Base-by-base conservation (phyloP, 2,888 invertebrate genomes). In the Drosophila bunnanda region DNA sequence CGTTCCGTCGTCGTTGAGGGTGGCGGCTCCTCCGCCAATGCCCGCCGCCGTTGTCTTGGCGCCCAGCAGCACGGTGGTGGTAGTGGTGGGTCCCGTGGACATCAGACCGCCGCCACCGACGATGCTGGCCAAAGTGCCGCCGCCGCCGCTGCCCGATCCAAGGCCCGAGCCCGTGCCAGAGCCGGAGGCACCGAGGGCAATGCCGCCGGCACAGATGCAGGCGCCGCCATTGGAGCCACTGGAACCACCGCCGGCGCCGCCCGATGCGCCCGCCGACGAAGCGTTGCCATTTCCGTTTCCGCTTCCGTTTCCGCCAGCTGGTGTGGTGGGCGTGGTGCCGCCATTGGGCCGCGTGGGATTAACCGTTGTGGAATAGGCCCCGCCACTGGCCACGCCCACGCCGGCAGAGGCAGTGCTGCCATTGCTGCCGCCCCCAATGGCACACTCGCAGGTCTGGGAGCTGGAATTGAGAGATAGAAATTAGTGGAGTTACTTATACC, bases 381-480 rank as follows among this genome's bases (percentile, higher is more conserved):
- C 80, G 52, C 80, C 81, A 67, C 57, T 76, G 57, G 73, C 78
- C 50, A 58, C 71, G 43, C 75, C 73, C 44, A 77, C 36, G 15
- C 43, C 43, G 43, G 22, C 8, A 6, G 89, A 80, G 74, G 82
- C 72, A 71, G 90, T 89, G 75, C 67, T 67, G 67, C 91, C 90
- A 71, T 90, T 91, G 88, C 89, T 89, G 81, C 89, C 90, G 66
- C 78, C 82, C 64, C 85, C 87, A 73, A 80, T 82, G 55, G 84
- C 82, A 83, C 92, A 92, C 77, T 92, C 92, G 88, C 92, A 92
- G 82, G 89, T 91, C 86, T 91, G 91, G 70, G 92, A 89, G 78
- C 92, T 92, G 82, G 20, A 36, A 59, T 50, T 22, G 12, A 57
- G 12, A 6, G 4, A 17, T 9, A 10, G 3, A 22, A 32, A 61